Evolutionary conservation across 1,140 invertebrate genomes (phyloP), one percentile per base, ranked within the genome.

Genomic region (Batillaria attramentaria): DNA sequence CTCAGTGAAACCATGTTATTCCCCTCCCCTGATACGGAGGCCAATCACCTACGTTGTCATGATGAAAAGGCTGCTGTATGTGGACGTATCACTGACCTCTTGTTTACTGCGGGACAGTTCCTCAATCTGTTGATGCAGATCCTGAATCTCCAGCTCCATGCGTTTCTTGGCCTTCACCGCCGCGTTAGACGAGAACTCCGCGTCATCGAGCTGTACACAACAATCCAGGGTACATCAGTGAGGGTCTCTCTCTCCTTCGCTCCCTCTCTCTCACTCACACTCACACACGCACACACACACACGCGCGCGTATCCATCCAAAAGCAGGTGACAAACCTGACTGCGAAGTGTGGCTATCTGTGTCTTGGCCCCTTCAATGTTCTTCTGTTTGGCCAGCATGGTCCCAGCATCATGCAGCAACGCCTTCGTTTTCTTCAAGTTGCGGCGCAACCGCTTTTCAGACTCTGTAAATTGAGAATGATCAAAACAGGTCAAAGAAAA

Each of bases 151-250:
- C 3, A 95, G 93, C 89, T 98, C 97, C 60, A 94, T 93, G 2
- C 94, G 92, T 86, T 97, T 95, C 78, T 95, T 94, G 20, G 96
- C 95, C 90, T 98, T 98, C 42, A 95, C 93, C 0, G 96, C 96
- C 39, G 95, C 93, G 0, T 94, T 93, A 57, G 96, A 92, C 0
- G 96, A 94, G 83, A 96, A 95, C 87, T 98, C 96, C 2, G 96
- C 93, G 89, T 98, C 97, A 88, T 98, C 97, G 77, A 98, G 91
- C 92, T 98, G 89, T 16, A 35, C 1, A 39, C 72, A 73, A 43
- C n/a, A 54, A 3, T 20, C n/a, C 50, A 54, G 50, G 18, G n/a
- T 1, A 54, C 18, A 54, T 18, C 50, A 2, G n/a, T n/a, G n/a
- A n/a, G n/a, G n/a, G n/a, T n/a, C n/a, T n/a, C n/a, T n/a, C n/a